These are phyloP conservation scores for Thamnophis elegans DNA, from an alignment of 2,797 vertebrate genomes.

Conservation along the genomic window DNA sequence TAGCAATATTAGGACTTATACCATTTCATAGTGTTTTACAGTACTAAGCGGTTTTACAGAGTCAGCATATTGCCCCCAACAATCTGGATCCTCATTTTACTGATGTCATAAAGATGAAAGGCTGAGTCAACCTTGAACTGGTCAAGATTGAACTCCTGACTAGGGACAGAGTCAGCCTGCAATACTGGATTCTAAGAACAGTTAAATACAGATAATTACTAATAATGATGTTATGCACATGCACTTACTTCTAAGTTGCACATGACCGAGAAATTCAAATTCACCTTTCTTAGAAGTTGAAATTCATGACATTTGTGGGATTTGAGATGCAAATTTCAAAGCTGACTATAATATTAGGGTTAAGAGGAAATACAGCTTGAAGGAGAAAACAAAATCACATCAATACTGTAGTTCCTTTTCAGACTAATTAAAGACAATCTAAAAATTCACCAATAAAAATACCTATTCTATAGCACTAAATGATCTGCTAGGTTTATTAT, in stretches of 20 bases:
- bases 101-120: not conserved
- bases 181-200: not conserved
- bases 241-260: not conserved
- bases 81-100: not conserved
- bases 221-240: not conserved
- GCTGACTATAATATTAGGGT: not conserved
- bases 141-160: not conserved
- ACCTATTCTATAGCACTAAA: not conserved
- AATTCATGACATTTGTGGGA: not conserved
- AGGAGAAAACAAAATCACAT: not conserved
- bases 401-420: not conserved
- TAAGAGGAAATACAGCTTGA: not conserved
- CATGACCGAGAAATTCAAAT: not conserved
- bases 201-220: not conserved
- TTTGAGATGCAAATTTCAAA: not conserved
- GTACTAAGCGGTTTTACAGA: not conserved
- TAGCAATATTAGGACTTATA: not conserved
- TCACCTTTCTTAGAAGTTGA: not conserved
- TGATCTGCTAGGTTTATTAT: not conserved
- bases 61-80: not conserved
- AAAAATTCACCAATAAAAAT: not conserved
- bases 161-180: not conserved
- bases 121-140: not conserved
- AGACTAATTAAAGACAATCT: not conserved
- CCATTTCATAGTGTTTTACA: not conserved